Conservation (phyloP, 53 echinoderm and acorn worm genomes). For the Echinarachnius parma region DNA sequence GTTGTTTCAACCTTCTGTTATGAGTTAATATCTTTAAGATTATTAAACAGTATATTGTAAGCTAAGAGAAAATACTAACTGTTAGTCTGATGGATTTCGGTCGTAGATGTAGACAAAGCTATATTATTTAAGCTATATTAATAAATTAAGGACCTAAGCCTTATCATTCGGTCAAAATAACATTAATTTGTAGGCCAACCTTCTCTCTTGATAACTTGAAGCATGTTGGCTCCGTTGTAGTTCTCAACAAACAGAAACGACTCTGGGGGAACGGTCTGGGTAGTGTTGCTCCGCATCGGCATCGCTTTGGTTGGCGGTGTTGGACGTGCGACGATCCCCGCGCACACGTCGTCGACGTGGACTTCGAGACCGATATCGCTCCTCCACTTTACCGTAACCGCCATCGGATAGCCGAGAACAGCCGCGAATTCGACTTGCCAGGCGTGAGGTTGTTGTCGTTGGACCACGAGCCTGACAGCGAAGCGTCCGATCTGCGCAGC, state of each 20-base stretch:
- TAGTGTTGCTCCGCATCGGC: not conserved
- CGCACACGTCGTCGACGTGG: constrained; percentile 56
- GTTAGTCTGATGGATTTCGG: no score
- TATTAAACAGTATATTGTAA: no score
- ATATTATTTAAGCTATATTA: no score
- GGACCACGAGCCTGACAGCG: no score
- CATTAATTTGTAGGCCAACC: not conserved
- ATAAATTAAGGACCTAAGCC: not conserved
- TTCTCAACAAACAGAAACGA: constrained; percentile 4
- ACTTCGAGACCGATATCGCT: constrained; percentile 51
- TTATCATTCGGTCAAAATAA: not conserved
- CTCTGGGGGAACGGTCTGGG: not conserved
- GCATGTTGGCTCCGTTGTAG: not conserved
- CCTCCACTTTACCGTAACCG: constrained; percentile 53
- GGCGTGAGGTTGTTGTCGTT: not conserved
- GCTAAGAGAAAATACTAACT: no score
- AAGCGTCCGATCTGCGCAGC: no score
- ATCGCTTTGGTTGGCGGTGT: no score
- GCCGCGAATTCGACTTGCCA: constrained; percentile 49
- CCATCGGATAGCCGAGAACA: constrained; percentile 13
- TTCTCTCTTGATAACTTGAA: not conserved
- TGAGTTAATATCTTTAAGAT: no score
- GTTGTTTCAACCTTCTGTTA: no score
- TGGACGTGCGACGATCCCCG: constrained; percentile 10
- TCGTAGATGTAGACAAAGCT: no score